Conservation (phyloP, 2,797 vertebrate genomes). For the Ctenosaura bakeri region DNA sequence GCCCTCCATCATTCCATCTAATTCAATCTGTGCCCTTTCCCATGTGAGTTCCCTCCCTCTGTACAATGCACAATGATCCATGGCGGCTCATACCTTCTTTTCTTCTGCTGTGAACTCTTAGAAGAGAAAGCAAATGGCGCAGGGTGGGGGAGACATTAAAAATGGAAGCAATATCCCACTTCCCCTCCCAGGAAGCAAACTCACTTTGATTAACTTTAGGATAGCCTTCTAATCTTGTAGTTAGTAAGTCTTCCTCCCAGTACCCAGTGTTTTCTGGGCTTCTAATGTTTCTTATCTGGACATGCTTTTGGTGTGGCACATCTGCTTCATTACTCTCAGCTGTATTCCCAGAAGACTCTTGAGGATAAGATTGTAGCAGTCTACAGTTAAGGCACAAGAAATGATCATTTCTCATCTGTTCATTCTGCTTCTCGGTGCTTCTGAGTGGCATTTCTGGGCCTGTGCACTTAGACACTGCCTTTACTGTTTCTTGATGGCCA, state of each 20-base stretch:
- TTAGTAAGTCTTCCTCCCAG: slow-evolving; percentile 54
- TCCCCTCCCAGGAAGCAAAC: slow-evolving; percentile 29
- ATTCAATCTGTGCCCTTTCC: not conserved
- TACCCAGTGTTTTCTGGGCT: slow-evolving; percentile 53
- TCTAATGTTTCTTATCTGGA: slow-evolving; percentile 48
- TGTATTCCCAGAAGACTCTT: slow-evolving; percentile 48
- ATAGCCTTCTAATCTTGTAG: slow-evolving; percentile 28
- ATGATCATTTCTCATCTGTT: slow-evolving; percentile 40
- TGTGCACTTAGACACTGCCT: slow-evolving; percentile 55
- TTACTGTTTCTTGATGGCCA: slow-evolving; percentile 53
- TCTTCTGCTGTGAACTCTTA: not conserved
- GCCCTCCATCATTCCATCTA: not conserved
- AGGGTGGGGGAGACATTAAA: not conserved
- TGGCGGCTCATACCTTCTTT: not conserved
- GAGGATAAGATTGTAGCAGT: slow-evolving; percentile 51
- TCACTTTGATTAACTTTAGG: slow-evolving; percentile 71
- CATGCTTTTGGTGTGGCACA: slow-evolving; percentile 38
- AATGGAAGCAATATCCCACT: not conserved
- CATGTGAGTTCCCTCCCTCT: not conserved
- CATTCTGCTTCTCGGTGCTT: slow-evolving; percentile 57
- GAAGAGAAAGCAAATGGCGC: not conserved
- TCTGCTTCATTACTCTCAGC: slow-evolving; percentile 51
- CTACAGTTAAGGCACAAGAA: slow-evolving; percentile 75
- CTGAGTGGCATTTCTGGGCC: slow-evolving; percentile 56
- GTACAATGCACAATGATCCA: not conserved